A percentile compares a stretch with the other conserved stretches of the same genome.
phyloP scores from a whole-genome alignment of 2,797 vertebrate species.

The Pyrocephalus nanus region DNA sequence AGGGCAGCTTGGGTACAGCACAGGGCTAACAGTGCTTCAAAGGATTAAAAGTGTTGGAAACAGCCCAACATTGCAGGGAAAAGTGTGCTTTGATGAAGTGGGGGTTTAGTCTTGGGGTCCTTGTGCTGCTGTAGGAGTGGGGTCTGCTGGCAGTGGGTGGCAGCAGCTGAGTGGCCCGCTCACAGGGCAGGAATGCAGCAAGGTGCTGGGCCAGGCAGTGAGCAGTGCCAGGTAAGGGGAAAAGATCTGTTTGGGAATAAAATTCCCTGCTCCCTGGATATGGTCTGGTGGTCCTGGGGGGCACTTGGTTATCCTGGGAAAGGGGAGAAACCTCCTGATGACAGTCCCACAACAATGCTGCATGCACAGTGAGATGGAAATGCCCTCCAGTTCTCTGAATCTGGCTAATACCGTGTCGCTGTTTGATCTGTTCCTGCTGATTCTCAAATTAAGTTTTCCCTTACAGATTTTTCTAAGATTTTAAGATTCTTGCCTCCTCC shows the following conservation, averaged over 20 bases:
- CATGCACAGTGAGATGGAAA: accelerated
- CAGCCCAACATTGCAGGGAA: neutral
- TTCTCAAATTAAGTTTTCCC: neutral
- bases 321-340: neutral
- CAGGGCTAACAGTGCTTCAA: accelerated
- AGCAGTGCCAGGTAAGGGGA: neutral
- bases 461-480: neutral
- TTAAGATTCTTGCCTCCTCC: neutral
- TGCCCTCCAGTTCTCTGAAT: neutral
- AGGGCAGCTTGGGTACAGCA: too few relatives aligned
- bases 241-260: neutral
- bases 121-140: accelerated
- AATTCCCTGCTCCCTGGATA: neutral
- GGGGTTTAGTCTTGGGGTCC: accelerated
- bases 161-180: too few relatives aligned
- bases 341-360: neutral
- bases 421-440: neutral
- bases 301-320: accelerated
- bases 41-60: neutral
- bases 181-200: accelerated
- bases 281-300: accelerated
- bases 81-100: neutral
- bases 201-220: neutral
- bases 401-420: neutral
- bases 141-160: too few relatives aligned